phyloP scores from a whole-genome alignment of 2,797 vertebrate genomes.

The Sarcophilus harrisii region DNA sequence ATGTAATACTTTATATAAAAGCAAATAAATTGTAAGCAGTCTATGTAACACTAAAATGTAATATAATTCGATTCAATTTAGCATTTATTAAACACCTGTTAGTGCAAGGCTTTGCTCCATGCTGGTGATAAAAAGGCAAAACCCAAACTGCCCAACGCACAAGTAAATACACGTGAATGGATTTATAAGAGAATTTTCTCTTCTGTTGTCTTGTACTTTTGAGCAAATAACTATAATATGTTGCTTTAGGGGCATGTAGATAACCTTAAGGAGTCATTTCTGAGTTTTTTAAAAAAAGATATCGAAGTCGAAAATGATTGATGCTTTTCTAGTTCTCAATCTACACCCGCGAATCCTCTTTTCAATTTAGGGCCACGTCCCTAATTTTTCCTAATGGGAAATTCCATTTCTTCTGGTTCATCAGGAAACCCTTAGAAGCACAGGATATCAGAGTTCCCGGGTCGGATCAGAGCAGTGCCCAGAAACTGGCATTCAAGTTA shows the following conservation, averaged over 20 bases:
- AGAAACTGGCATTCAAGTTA: not conserved
- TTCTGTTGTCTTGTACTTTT: not conserved
- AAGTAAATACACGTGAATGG: not conserved
- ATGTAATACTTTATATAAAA: constrained; percentile 7
- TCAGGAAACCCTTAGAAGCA: not conserved
- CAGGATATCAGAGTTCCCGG: not conserved
- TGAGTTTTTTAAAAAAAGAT: not conserved
- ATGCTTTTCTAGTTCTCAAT: not conserved
- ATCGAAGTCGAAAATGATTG: not conserved
- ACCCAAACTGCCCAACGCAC: not conserved
- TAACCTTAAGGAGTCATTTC: not conserved
- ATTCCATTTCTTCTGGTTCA: not conserved
- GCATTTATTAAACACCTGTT: not conserved
- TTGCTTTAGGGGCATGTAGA: not conserved
- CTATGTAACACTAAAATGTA: not conserved
- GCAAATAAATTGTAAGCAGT: not conserved
- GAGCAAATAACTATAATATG: not conserved
- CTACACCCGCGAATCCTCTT: not conserved
- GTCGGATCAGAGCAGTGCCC: not conserved
- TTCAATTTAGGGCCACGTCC: not conserved
- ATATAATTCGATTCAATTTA: not conserved
- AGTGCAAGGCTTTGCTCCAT: not conserved
- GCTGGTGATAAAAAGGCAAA: not conserved
- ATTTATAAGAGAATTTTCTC: not conserved
- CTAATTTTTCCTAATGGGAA: not conserved